Base-by-base conservation (phyloP, 1,140 invertebrate species). In the Orchestia grillus region DNA sequence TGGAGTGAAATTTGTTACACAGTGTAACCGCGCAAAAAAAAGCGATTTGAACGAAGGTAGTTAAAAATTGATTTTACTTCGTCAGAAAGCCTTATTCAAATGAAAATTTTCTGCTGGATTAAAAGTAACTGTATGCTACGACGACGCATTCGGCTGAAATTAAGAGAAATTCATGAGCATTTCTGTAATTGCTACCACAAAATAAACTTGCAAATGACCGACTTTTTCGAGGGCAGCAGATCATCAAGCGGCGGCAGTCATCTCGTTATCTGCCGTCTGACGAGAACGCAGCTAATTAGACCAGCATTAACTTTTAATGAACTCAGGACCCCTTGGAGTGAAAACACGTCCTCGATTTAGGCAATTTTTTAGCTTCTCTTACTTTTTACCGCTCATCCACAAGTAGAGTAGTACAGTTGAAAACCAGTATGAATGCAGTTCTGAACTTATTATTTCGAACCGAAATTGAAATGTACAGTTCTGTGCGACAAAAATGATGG, bases 261-360 rank as follows among this genome's bases (percentile, higher is more conserved):
- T 15, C 62, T 23, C 3, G 11, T 77, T 77, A 77, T 77, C 62
- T 77, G 62, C 62, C 11, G 15, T 43, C 88, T 90, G 43, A 90
- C 11, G 36, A 90, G 88, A 28, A 15, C 36, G 88, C 28, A 23
- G 4, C 88, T 90, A 90, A 90, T 90, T 90, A 90, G 41, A 42
- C 0, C 41, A 41, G 43, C 88, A 90, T 90, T 90, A 90, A 90
- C 41, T 90, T 90, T 90, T 90, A 90, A 90, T 90, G 88, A 90
- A 44, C 88, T 3, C 6, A 90, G 41, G 88, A 90, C 3, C 41
- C n/a, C 88, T 4, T 42, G 0, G 43, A 42, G 43, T 42, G 41
- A 90, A 90, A 90, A 90, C 88, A 90, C 0, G 43, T 42, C 88
- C 6, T 42, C 62, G 3, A 77, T 77, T 23, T 77, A 8, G 6